Base-by-base conservation (phyloP, 1,140 invertebrate genomes). In the Triops cancriformis region DNA sequence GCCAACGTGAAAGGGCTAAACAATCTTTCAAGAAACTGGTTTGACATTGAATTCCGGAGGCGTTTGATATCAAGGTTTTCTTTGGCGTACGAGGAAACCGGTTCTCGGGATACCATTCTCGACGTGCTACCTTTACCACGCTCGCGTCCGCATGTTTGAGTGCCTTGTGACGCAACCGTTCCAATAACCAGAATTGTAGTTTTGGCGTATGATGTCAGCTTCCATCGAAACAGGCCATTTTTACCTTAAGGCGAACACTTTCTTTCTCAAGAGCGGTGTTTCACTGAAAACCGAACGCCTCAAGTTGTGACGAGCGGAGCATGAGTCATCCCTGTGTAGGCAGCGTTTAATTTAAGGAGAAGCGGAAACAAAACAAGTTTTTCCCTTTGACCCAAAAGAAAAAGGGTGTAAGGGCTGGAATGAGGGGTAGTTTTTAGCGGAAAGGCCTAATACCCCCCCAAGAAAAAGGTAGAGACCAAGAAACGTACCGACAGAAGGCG, bases 241-340 rank as follows among this genome's bases (percentile, higher is more conserved):
- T 23, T 64, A 64, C 51, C 51, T 64, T 0, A 64, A 6, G 51
- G 51, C 51, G 14, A 64, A 18, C 1, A 23, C 23, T 64, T 64
- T 64, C 23, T 23, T 64, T 64, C 10, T 5, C 14, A 64, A 64
- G 14, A 64, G 23, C 51, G 14, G 14, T 64, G 14, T 23, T 23
- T 0, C 14, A 64, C 51, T 64, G 14, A 1, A 64, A 64, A n/a
- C 43, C 23, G 14, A 64, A 18, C 5, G 14, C 51, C 23, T 64
- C 5, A 64, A 23, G 51, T 64, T 64, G 14, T 64, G n/a, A 6
- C 10, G 23, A 64, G 31, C 23, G 51, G 6, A 23, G 51, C 14
- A 64, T 64, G 51, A 64, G 51, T 64, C 51, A 64, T 23, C 14
- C n/a, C 51, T 64, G 51, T 64, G 51, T 64, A 64, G 51, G 51